phyloP scores from a whole-genome alignment of 2,888 invertebrate species.

The Scrobipalpa atriplicella region DNA sequence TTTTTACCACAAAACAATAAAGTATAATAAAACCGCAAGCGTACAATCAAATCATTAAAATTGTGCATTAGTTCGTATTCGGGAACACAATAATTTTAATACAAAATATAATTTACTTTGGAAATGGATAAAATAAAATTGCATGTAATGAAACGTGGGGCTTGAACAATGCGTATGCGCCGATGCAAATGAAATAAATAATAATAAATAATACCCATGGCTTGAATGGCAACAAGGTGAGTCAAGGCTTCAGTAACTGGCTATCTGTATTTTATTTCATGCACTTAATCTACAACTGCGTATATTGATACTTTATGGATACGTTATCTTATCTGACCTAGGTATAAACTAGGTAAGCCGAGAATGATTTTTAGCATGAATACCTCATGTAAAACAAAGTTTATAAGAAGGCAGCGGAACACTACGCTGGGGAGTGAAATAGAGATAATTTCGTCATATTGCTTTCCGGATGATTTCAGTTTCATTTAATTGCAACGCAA shows the following conservation, averaged over 20 bases:
- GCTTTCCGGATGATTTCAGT: too few species aligned
- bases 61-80: neutral
- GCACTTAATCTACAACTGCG: conserved; percentile 11
- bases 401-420: neutral
- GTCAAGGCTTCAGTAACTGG: conserved; percentile 42
- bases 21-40: conserved; percentile 1
- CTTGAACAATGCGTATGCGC: conserved; percentile 24
- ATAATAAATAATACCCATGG: conserved; percentile 24
- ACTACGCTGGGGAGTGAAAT: too few species aligned
- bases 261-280: conserved; percentile 30
- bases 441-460: too few species aligned
- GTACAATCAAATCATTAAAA: neutral
- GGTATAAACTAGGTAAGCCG: neutral
- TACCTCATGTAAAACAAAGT: neutral
- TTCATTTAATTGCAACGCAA: too few species aligned
- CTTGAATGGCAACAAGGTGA: conserved; percentile 36
- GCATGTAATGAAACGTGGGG: conserved; percentile 15
- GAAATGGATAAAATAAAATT: conserved; percentile 10
- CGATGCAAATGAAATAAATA: conserved; percentile 35
- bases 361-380: neutral
- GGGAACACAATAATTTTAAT: conserved; percentile 9
- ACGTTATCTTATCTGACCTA: conserved; percentile 6
- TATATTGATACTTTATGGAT: conserved; percentile 11
- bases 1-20: neutral
- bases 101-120: conserved; percentile 10